Evolutionary conservation across 2,888 invertebrate genomes (phyloP).

Genomic region (Tethea ocularis): DNA sequence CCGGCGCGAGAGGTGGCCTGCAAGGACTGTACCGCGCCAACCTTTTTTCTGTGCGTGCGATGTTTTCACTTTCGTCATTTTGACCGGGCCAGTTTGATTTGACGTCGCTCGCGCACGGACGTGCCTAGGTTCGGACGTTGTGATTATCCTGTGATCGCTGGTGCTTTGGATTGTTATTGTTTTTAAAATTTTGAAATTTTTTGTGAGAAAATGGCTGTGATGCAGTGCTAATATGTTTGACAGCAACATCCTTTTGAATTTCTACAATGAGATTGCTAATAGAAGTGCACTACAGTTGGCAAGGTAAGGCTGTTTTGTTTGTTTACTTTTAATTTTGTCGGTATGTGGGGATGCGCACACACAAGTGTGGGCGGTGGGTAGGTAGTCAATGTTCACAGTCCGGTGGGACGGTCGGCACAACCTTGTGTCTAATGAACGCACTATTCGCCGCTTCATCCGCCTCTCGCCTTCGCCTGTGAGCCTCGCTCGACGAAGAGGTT

Average conservation of each 20-base stretch:
- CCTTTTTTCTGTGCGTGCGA: constrained; percentile 83
- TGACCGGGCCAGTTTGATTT: constrained; percentile 83
- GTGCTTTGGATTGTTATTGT: constrained; percentile 78
- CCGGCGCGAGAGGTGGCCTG: constrained; percentile 80
- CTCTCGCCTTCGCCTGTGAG: constrained; percentile 80
- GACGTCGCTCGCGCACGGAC: constrained; percentile 82
- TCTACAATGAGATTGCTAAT: constrained; percentile 82
- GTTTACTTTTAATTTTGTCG: constrained; percentile 66
- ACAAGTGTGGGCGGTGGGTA: constrained; percentile 40
- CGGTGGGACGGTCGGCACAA: constrained; percentile 67
- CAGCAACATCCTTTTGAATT: constrained; percentile 77
- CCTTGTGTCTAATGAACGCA: constrained; percentile 82
- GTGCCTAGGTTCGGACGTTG: constrained; percentile 77
- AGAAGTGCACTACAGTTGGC: constrained; percentile 82
- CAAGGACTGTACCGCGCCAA: constrained; percentile 80
- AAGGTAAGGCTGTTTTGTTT: constrained; percentile 75
- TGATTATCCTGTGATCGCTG: constrained; percentile 79
- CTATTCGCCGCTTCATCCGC: constrained; percentile 76
- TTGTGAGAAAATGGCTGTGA: constrained; percentile 81
- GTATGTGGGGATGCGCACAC: constrained; percentile 49
- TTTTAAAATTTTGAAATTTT: constrained; percentile 51
- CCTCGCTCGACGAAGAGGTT: constrained; percentile 79
- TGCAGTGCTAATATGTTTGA: constrained; percentile 82
- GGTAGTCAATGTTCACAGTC: constrained; percentile 34
- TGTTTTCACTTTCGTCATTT: constrained; percentile 84